Evolutionary conservation across 2,888 invertebrate genomes (phyloP), one percentile per base, ranked within the genome.

Genomic region (Tiliacea citrago): DNA sequence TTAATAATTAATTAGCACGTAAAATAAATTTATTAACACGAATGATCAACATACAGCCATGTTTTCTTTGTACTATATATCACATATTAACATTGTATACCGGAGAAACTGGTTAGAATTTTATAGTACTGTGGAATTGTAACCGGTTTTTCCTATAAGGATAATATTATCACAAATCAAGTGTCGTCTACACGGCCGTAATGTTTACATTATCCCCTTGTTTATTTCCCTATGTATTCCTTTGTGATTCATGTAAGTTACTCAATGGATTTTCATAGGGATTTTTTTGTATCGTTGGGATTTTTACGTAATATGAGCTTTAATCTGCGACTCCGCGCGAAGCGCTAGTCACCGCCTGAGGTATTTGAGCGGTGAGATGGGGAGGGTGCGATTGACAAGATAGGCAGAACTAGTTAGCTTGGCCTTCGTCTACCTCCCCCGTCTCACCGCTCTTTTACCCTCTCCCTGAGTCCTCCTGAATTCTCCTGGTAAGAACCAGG

Each of bases 211-310:
- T 0, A 45, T 45, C 1, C 9, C n/a, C 35, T 29, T 29, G 58
- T 72, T 18, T 39, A 47, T 71, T 73, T 62, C 16, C n/a, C n/a
- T n/a, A n/a, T 21, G 61, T 39, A 35, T 1, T 2, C 16, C 4
- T 47, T 24, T 39, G 24, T 74, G 61, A 62, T 73, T 73, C 47
- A 74, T 55, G 29, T 5, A 39, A 21, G 4, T 62, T 73, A 24
- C 24, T 47, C 45, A 53, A 45, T 53, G 60, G 45, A 35, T 35
- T 68, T 69, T 24, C 18, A 24, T 45, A 18, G 39, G 63, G 18
- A 16, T 39, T 58, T 42, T 49, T 49, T 4, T 2, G 39, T 18
- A 13, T 21, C 29, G 8, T 45, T 9, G 13, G 6, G 3, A 45
- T 68, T 7, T 1, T 49, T 21, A 49, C 16, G 13, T 29, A n/a